Base-by-base conservation (phyloP, 2,113 vertebrate genomes). In the Otocyon megalotis region DNA sequence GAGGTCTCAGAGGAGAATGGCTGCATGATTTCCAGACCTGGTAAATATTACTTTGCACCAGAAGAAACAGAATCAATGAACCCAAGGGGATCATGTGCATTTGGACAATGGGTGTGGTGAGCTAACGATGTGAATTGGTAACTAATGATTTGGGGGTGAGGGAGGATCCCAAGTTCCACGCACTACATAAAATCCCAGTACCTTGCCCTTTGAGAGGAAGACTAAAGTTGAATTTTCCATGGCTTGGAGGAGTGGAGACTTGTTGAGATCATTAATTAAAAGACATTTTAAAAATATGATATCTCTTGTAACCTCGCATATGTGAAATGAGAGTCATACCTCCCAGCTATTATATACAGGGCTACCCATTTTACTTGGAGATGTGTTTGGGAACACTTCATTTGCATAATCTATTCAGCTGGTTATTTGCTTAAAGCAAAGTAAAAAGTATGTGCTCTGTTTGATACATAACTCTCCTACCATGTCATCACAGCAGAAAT, bases 391-490 rank as follows among this genome's bases (percentile, higher is more conserved):
- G 35, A 30, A 87, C 0, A 10, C 65, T 91, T 74, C 6, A 54
- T 89, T 83, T 79, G 20, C 20, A 84, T 22, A 22, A 60, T 88
- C 74, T 79, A 8, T 90, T 87, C 16, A 72, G 77, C 62, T 60
- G 37, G 48, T 37, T 84, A 84, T 93, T 93, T 91, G 56, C 24
- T 88, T 65, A 80, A 67, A 95, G 28, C 84, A 56, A 50, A 88
- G 56, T n/a, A 72, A 50, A 88, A 60, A 14, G 8, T 17, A 10
- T 88, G 37, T 60, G 17, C 54, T 83, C n/a, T 60, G 32, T 82
- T 87, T 48, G 37, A 43, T 43, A 48, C 58, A 1, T 26, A 79
- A 8, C 32, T 84, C 48, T 87, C 56, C 37, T 37, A 24, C 11
- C 30, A 20, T 3, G 12, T 28, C 35, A 15, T 88, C 90, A 80